phyloP scores from a whole-genome alignment of 2,113 vertebrate species.

The Notothenia rossii region DNA sequence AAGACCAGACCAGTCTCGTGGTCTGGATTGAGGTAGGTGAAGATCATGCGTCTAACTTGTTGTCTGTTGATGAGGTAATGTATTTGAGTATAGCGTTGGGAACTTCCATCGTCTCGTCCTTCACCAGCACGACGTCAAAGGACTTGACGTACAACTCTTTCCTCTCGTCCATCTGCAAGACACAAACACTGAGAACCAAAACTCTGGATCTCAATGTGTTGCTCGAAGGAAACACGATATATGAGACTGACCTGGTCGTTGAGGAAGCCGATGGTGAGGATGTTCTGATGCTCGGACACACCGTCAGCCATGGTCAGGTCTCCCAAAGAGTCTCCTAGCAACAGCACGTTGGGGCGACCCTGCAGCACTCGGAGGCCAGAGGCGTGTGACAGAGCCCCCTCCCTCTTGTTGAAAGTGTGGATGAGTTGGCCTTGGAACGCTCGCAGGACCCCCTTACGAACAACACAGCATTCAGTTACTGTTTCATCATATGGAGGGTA shows the following conservation, averaged over 20 bases:
- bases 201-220: fast-evolving
- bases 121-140: slow-evolving; percentile 90
- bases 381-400: slow-evolving; percentile 79
- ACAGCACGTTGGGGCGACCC: slow-evolving; percentile 84
- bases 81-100: slow-evolving; percentile 87
- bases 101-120: slow-evolving; percentile 89
- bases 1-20: background rate
- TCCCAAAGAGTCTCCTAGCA: slow-evolving; percentile 92
- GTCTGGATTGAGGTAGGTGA: slow-evolving; percentile 39
- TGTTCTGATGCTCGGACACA: slow-evolving; percentile 83
- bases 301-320: slow-evolving; percentile 92
- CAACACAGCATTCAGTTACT: background rate
- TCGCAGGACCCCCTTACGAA: slow-evolving; percentile 84
- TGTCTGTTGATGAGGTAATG: slow-evolving; percentile 50
- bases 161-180: slow-evolving; percentile 86
- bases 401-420: slow-evolving; percentile 92
- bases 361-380: slow-evolving; percentile 85
- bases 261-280: slow-evolving; percentile 91
- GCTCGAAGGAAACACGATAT: background rate
- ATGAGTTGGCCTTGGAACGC: slow-evolving; percentile 90
- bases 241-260: slow-evolving; percentile 87
- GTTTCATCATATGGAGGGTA: background rate
- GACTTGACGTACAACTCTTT: slow-evolving; percentile 85
- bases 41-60: slow-evolving; percentile 27
- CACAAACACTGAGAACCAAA: background rate